Evolutionary conservation across 2,113 vertebrate genomes (phyloP), one percentile per base, ranked within the genome.

Genomic region (Anser brachyrhynchus): DNA sequence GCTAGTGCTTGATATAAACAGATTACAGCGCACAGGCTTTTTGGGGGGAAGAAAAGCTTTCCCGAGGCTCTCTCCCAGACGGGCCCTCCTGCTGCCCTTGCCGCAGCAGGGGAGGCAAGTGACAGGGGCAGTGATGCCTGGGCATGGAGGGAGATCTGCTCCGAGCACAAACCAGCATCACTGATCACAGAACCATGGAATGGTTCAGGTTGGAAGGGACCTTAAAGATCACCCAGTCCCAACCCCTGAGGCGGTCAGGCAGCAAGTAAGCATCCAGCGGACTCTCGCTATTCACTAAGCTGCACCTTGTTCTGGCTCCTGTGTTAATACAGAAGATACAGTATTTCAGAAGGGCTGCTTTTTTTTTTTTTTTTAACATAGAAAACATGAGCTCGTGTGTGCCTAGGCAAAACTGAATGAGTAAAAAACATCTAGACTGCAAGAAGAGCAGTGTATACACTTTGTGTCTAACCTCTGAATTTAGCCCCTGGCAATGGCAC

Each of bases 51-150:
- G 33, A 59, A 92, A 75, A 39, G 77, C 54, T 35, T 90, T 92
- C 57, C 59, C 80, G 71, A 43, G 89, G 43, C 78, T 79, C 54
- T 39, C 9, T 52, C 31, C 29, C 26, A 70, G 61, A 9, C 17
- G 49, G 43, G 11, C 64, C 25, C 2, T n/a, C 26, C 41, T 18
- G 73, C 73, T 49, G 70, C 59, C 31, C 0, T 0, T 39, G 80
- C 54, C 46, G 39, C 62, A 57, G 33, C 28, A 57, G 57, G 25
- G 20, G 46, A 21, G 46, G 46, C 46, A 49, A 25, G 51, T 13
- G 51, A 52, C 22, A 25, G 23, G 23, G 23, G 51, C 23, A 52
- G 51, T 12, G 23, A 52, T 52, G 51, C 51, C 6, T 52, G 51
- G 51, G 51, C 51, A 52, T 52, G 51, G 51, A 52, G 23, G 55